phyloP scores from a whole-genome alignment of 1,140 invertebrate species.

The Aphelinus atriplicis region DNA sequence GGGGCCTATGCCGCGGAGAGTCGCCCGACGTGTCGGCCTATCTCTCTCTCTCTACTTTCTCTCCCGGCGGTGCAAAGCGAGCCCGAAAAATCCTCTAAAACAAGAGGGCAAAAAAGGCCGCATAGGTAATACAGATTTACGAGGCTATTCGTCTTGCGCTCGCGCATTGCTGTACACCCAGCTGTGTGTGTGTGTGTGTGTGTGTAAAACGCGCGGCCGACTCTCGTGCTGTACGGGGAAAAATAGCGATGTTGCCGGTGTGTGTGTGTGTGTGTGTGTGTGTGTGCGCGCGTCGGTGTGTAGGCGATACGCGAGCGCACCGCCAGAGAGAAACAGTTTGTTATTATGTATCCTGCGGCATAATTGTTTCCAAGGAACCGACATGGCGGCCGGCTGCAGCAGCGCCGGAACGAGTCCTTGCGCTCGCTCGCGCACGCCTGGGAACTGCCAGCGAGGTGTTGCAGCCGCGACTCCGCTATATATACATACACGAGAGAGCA shows the following conservation, averaged over 20 bases:
- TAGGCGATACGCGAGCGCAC: slow-evolving; percentile 26
- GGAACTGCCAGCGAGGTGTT: slow-evolving; percentile 50
- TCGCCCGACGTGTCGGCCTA: no score
- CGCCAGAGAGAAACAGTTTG: slow-evolving; percentile 49
- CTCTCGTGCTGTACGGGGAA: no score
- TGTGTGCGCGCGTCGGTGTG: slow-evolving; percentile 15
- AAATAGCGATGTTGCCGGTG: neutral
- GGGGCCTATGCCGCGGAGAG: no score
- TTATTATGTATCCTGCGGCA: slow-evolving; percentile 57
- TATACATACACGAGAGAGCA: no score
- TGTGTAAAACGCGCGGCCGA: neutral
- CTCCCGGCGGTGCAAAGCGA: no score
- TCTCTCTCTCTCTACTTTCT: no score
- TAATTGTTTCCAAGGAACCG: slow-evolving; percentile 61
- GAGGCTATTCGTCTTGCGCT: slow-evolving; percentile 55
- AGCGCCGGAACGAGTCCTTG: slow-evolving; percentile 49
- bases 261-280: neutral
- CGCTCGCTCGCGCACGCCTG: slow-evolving; percentile 36
- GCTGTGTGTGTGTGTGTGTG: neutral
- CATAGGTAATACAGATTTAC: slow-evolving; percentile 53
- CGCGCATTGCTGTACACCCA: slow-evolving; percentile 30
- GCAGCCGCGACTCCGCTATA: neutral
- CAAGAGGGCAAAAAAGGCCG: no score
- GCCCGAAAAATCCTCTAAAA: no score
- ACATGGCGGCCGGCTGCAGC: slow-evolving; percentile 44